Base-by-base conservation (phyloP, 1,140 invertebrate genomes). In the Coelopa frigida region DNA sequence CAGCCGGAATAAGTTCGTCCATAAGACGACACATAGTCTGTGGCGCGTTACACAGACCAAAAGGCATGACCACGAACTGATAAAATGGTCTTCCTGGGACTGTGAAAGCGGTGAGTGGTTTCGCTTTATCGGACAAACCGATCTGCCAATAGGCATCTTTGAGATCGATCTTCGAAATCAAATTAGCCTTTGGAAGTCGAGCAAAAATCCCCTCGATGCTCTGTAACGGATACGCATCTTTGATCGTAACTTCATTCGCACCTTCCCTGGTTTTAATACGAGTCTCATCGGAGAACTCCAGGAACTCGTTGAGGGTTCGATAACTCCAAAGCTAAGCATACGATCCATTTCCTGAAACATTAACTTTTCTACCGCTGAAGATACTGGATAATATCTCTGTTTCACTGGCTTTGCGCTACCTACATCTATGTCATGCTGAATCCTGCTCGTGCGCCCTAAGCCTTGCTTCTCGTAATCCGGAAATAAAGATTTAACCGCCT, bases 51-150 rank as follows among this genome's bases (percentile, higher is more conserved):
- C 38, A 23, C n/a, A 23, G 15, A 3, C 21, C 38, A 4, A 23
- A 23, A 24, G 38, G 38, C 17, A 40, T 40, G 7, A 40, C 21
- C 11, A 10, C 20, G n/a, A 12, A 5, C n/a, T 7, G 17, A 18
- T 18, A 40, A 23, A 49, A 6, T 58, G 62, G 14, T n/a, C 36
- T 52, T 20, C 61, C 59, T 21, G 54, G 59, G 2, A 71, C 70
- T 4, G 65, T 63, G 49, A 74, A 74, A 2, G 70, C 72, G 0
- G 73, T 76, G 33, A 72, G 38, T 11, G 15, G 38, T 23, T 26
- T 40, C 8, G 35, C 11, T 4, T n/a, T 11, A 37, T 37, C 35
- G 35, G 35, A 3, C 22, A 37, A 37, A 11, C 35, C 35, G 35
- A 37, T 37, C 17, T 37, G 3, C 3, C 10, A 15, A 15, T 37